Base-by-base conservation (phyloP, 1,140 invertebrate genomes). In the Leucophenga varia region DNA sequence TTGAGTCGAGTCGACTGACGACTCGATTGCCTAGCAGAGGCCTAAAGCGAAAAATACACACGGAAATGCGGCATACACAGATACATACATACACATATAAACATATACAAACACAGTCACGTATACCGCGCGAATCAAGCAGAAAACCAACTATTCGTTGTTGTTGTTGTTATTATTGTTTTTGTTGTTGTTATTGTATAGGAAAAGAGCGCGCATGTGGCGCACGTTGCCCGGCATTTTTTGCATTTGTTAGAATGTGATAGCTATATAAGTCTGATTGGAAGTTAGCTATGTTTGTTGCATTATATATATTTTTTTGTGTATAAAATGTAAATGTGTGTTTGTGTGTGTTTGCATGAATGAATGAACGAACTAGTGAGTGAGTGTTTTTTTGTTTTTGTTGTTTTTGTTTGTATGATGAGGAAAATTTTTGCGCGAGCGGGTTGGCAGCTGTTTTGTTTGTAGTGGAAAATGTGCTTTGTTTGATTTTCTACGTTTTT, bases 351-450 rank as follows among this genome's bases (percentile, higher is more conserved):
- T 58, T 60, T 67, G 56, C 56, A 67, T 63, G 22, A 25, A 64
- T 63, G 63, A 67, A 63, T 54, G 63, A 63, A 63, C 67, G 59
- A 67, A 63, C 59, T 59, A 42, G 63, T 59, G 63, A 65, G 55
- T 53, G 57, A 53, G 52, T 43, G 60, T 45, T n/a, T n/a, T n/a
- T n/a, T n/a, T n/a, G n/a, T n/a, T n/a, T n/a, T 39, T 36, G 19
- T 5, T 13, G 35, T 14, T 32, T 43, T 4, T 55, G 49, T 55
- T 47, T 47, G 52, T 39, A 47, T 55, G 40, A 38, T 32, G 30
- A 48, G 40, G 43, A 35, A 44, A 51, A 52, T 47, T 41, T n/a
- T 50, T 46, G 41, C 38, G 39, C 43, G 40, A 48, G 49, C 49
- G 49, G 45, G 22, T 25, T 25, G 22, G 22, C 22, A 25, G 22